Evolutionary conservation across 2,113 vertebrate species (phyloP).

Genomic region (Onychorhynchus coronatus): DNA sequence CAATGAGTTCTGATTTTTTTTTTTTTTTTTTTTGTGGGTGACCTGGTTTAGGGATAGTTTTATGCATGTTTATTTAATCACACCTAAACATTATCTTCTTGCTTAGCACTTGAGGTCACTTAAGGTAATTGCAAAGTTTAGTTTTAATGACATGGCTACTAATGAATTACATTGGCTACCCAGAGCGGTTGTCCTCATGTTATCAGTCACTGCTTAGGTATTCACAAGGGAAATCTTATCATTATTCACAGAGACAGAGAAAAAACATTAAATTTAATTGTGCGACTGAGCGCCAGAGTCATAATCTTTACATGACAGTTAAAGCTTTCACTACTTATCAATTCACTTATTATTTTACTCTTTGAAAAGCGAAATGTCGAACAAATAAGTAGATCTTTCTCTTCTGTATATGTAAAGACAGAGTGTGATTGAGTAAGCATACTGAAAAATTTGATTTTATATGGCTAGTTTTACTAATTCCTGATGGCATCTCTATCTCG

Average conservation of each 20-base stretch:
- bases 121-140: slow-evolving; percentile 36
- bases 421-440: neutral
- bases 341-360: slow-evolving; percentile 53
- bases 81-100: neutral
- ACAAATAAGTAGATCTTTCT: slow-evolving; percentile 44
- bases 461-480: slow-evolving; percentile 5
- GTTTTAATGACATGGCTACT: slow-evolving; percentile 42
- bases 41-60: neutral
- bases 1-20: neutral
- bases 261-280: slow-evolving; percentile 75
- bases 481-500: neutral
- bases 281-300: slow-evolving; percentile 35
- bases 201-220: slow-evolving; percentile 60
- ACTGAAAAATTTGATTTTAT: slow-evolving; percentile 16
- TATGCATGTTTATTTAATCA: neutral
- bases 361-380: slow-evolving; percentile 58
- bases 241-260: slow-evolving; percentile 55
- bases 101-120: slow-evolving; percentile 1
- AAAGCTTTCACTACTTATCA: slow-evolving; percentile 73
- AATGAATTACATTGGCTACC: slow-evolving; percentile 29
- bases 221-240: slow-evolving; percentile 43
- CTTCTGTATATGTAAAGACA: slow-evolving; percentile 11
- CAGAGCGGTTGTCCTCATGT: slow-evolving; percentile 43
- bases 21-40: neutral
- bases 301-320: slow-evolving; percentile 68